Conservation (phyloP, 2,888 invertebrate species). For the Parnassius mnemosyne region DNA sequence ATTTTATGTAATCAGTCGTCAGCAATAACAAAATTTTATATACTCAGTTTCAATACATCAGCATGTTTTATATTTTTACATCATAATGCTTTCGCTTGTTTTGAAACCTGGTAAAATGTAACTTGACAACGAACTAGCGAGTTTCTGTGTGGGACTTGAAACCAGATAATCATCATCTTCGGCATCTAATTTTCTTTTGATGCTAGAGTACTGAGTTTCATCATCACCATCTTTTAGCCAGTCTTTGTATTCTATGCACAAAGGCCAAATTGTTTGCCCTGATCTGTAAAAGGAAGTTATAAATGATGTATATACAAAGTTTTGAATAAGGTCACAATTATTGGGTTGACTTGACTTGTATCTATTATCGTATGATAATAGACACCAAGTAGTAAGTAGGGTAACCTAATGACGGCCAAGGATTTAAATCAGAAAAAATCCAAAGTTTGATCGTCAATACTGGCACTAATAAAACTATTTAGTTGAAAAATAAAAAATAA, state of each 20-base stretch:
- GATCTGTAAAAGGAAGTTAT: conserved; percentile 52
- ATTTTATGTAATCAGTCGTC: background rate
- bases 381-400: no score
- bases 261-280: conserved; percentile 71
- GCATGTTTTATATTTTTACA: conserved; percentile 25
- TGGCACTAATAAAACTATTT: no score
- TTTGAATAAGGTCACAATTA: no score
- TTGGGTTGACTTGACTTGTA: no score
- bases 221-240: conserved; percentile 60
- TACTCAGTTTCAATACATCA: no score
- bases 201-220: conserved; percentile 60
- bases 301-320: no score
- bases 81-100: conserved; percentile 57
- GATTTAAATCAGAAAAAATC: no score
- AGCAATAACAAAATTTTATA: no score
- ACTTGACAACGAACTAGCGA: conserved; percentile 58
- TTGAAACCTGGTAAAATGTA: conserved; percentile 68
- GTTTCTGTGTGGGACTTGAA: conserved; percentile 54
- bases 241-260: conserved; percentile 78
- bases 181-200: conserved; percentile 59
- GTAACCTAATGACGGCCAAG: no score
- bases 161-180: conserved; percentile 73
- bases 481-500: no score
- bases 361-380: no score
- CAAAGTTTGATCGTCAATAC: no score